Percentiles rank a stretch among this genome's conserved stretches.
These are phyloP conservation scores for Catharus ustulatus DNA, from an alignment of 2,797 vertebrate species.

Conservation along the genomic window DNA sequence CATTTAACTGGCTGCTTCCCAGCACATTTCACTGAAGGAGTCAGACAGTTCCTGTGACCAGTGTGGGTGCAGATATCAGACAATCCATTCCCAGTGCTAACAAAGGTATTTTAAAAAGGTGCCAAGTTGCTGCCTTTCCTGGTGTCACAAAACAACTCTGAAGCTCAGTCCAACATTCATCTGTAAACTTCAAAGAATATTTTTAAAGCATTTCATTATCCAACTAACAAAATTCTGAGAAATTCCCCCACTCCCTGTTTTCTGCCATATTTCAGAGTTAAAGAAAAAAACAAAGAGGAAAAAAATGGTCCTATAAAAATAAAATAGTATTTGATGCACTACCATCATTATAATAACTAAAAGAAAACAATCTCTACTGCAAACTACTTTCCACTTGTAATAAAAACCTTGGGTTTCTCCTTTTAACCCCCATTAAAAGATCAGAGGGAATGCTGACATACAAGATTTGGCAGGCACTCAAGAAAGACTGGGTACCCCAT, in stretches of 20 bases:
- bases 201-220: constrained; percentile 3
- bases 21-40: neutral
- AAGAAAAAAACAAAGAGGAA: neutral
- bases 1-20: neutral
- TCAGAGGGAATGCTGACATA: constrained; percentile 71
- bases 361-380: constrained; percentile 50
- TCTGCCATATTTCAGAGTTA: neutral
- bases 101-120: neutral
- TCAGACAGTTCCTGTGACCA: neutral
- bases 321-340: constrained; percentile 45
- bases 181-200: constrained; percentile 6
- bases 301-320: neutral
- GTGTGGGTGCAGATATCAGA: neutral
- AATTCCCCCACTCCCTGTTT: neutral
- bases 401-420: constrained; percentile 62
- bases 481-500: constrained; percentile 52
- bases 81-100: neutral
- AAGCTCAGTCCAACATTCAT: neutral
- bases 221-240: neutral
- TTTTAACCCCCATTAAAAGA: constrained; percentile 75
- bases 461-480: constrained; percentile 69
- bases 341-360: constrained; percentile 16
- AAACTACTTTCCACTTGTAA: constrained; percentile 53
- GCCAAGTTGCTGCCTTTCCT: neutral
- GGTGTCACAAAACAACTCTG: neutral